A percentile compares a stretch with the other conserved stretches of the same genome.
phyloP scores from a whole-genome alignment of 1,140 invertebrate species.

The Trichonephila inaurata region DNA sequence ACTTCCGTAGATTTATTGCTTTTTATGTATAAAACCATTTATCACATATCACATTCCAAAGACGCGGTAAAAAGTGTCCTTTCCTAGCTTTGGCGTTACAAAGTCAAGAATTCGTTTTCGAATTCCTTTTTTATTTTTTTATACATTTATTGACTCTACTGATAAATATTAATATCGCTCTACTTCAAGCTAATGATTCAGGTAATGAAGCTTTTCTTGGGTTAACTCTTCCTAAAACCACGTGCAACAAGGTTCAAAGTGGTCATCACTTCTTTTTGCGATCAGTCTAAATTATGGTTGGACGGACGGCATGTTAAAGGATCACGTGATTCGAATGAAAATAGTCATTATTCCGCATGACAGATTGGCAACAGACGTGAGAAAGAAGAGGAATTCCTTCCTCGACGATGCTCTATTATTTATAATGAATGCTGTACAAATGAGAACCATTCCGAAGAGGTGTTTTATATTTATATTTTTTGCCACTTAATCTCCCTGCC shows the following conservation, averaged over 20 bases:
- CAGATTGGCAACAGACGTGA: slow-evolving; percentile 73
- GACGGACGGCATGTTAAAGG: slow-evolving; percentile 36
- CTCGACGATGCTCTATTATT: slow-evolving; percentile 46
- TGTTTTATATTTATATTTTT: slow-evolving; percentile 43
- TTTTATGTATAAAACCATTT: slow-evolving; percentile 18
- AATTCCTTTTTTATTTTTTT: neutral
- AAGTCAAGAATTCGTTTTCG: slow-evolving; percentile 13
- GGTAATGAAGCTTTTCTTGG: slow-evolving; percentile 59
- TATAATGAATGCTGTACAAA: slow-evolving; percentile 69
- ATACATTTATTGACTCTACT: slow-evolving; percentile 29
- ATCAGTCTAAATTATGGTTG: slow-evolving; percentile 68
- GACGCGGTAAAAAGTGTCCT: slow-evolving; percentile 18
- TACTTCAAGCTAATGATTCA: slow-evolving; percentile 60
- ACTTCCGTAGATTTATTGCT: slow-evolving; percentile 17
- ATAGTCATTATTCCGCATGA: slow-evolving; percentile 71
- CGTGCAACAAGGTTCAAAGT: slow-evolving; percentile 56
- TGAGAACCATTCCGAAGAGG: slow-evolving; percentile 50
- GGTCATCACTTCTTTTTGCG: slow-evolving; percentile 57
- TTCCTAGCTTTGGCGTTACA: neutral
- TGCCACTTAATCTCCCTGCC: slow-evolving; percentile 15
- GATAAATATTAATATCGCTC: slow-evolving; percentile 72
- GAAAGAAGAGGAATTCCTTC: slow-evolving; percentile 50
- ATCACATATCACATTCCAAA: slow-evolving; percentile 15
- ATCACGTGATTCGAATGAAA: slow-evolving; percentile 72
- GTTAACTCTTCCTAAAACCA: slow-evolving; percentile 24